A percentile compares a stretch with the other conserved stretches of the same genome.
phyloP scores from a whole-genome alignment of 2,888 invertebrate genomes.

The Drosophila lacicola region DNA sequence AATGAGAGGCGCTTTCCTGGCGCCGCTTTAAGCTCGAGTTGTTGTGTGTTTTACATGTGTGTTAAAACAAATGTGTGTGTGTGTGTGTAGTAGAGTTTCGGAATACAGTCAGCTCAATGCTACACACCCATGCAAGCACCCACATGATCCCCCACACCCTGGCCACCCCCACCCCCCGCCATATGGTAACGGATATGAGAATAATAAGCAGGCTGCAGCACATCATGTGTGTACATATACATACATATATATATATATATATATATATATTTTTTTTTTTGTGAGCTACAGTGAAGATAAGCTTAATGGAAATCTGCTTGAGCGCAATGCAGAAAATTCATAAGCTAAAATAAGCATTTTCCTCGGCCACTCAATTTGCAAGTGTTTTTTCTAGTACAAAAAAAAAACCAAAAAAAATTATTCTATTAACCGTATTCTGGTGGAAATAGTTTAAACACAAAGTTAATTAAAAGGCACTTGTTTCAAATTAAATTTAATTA shows the following conservation, averaged over 20 bases:
- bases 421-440: background rate
- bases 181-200: slow-evolving; percentile 33
- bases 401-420: background rate
- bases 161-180: background rate
- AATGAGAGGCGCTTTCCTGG: slow-evolving; percentile 43
- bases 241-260: background rate
- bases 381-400: background rate
- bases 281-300: slow-evolving; percentile 58
- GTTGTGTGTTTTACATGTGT: slow-evolving; percentile 18
- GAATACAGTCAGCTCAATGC: slow-evolving; percentile 29
- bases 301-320: slow-evolving; percentile 60
- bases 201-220: slow-evolving; percentile 56
- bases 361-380: background rate
- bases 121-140: background rate
- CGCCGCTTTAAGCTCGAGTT: slow-evolving; percentile 58
- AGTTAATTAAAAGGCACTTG: slow-evolving; percentile 6
- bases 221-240: slow-evolving; percentile 14
- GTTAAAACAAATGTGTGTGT: background rate
- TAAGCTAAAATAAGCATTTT: slow-evolving; percentile 4
- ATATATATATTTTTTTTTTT: background rate
- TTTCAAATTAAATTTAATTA: slow-evolving; percentile 2
- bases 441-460: background rate
- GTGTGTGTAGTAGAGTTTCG: slow-evolving; percentile 70
- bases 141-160: background rate
- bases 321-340: slow-evolving; percentile 11